A percentile compares a stretch with the other conserved stretches of the same genome.
Evolutionary conservation across 1,140 invertebrate genomes (phyloP).

Genomic region (Heliconius melpomene): DNA sequence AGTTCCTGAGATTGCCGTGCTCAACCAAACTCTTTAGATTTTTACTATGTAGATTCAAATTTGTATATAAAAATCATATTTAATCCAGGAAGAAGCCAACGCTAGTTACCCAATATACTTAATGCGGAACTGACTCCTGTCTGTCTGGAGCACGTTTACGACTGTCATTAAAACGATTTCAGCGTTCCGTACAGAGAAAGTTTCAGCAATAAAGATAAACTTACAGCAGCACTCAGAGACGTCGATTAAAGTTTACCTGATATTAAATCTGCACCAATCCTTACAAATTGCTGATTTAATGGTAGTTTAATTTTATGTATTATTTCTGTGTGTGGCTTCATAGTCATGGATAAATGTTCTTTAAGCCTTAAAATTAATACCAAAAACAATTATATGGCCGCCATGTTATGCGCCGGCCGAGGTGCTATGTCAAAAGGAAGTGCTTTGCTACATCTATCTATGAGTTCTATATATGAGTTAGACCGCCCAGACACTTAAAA

Average conservation of each 20-base stretch:
- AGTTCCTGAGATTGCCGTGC: too few species aligned
- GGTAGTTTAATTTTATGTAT: too few species aligned
- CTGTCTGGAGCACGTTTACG: not conserved
- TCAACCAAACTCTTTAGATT: too few species aligned
- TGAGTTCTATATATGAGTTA: too few species aligned
- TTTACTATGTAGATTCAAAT: not conserved
- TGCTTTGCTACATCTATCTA: too few species aligned
- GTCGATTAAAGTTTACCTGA: not conserved
- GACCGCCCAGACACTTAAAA: too few species aligned
- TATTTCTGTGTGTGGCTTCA: too few species aligned
- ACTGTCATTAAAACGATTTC: conserved; percentile 8
- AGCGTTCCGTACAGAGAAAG: not conserved
- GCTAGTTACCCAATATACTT: not conserved
- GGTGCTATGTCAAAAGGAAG: too few species aligned
- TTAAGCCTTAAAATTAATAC: too few species aligned
- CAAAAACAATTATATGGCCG: too few species aligned
- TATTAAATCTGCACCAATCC: not conserved
- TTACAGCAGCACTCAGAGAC: not conserved
- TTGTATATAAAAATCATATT: not conserved
- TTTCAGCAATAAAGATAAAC: conserved; percentile 8
- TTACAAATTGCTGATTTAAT: not conserved
- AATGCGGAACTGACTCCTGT: conserved; percentile 3
- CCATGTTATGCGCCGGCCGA: too few species aligned
- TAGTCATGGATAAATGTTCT: too few species aligned
- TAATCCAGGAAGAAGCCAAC: not conserved